Percentiles rank a stretch among this genome's conserved stretches.
phyloP scores from a whole-genome alignment of 2,113 vertebrate species.

The Nesogale talazaci region DNA sequence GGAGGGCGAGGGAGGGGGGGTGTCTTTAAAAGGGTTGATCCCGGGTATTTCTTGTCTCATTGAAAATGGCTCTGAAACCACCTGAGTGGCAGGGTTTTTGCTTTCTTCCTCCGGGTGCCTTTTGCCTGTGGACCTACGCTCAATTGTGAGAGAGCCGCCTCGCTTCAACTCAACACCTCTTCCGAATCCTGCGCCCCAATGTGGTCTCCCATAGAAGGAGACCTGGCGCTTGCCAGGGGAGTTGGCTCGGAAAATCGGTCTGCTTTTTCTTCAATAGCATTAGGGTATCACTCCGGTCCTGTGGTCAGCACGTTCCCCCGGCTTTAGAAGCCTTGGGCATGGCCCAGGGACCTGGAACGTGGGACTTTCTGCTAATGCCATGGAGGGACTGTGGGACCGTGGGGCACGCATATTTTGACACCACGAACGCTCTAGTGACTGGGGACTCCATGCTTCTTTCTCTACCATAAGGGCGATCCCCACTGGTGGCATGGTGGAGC shows the following conservation, averaged over 20 bases:
- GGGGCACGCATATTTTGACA: neutral
- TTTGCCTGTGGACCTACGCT: conserved; percentile 78
- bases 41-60: conserved; percentile 72
- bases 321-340: neutral
- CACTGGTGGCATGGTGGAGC: neutral
- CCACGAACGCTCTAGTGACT: neutral
- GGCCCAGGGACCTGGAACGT: neutral
- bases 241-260: conserved; percentile 53
- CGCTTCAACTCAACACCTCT: conserved; percentile 42
- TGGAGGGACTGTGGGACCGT: neutral
- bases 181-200: conserved; percentile 61
- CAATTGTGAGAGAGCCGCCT: conserved; percentile 76
- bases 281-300: neutral
- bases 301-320: conserved; percentile 16
- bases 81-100: conserved; percentile 72
- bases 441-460: conserved; percentile 27
- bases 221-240: conserved; percentile 34
- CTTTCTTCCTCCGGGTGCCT: conserved; percentile 5
- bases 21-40: conserved; percentile 85
- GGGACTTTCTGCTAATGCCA: neutral
- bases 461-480: conserved; percentile 21
- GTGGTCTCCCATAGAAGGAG: conserved; percentile 36
- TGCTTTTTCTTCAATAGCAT: neutral
- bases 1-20: too few species aligned
- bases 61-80: conserved; percentile 82